phyloP scores from a whole-genome alignment of 1,140 invertebrate species.

The Meloidogyne chitwoodi region DNA sequence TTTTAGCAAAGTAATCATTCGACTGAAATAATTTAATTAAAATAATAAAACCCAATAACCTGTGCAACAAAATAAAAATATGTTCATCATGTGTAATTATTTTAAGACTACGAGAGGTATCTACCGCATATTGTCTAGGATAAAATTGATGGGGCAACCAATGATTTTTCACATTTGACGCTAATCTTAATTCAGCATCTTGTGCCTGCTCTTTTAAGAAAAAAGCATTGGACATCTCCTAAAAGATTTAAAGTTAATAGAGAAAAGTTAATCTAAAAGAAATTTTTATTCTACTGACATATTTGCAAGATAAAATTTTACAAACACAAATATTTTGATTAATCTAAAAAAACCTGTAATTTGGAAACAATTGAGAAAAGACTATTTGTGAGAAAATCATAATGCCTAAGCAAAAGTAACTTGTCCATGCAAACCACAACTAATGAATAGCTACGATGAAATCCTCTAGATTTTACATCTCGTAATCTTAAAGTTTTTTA shows the following conservation, averaged over 20 bases:
- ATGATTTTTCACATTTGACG: slow-evolving; percentile 22
- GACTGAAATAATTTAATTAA: slow-evolving; percentile 18
- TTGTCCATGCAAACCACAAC: slow-evolving; percentile 35
- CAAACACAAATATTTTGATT: neutral
- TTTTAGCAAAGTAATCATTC: slow-evolving; percentile 35
- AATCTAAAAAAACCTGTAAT: slow-evolving; percentile 21
- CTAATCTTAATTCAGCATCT: slow-evolving; percentile 31
- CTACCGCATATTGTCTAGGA: slow-evolving; percentile 22
- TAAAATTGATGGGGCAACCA: slow-evolving; percentile 42
- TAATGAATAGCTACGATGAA: slow-evolving; percentile 40
- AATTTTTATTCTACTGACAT: neutral
- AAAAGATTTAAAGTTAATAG: neutral
- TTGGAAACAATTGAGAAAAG: slow-evolving; percentile 29
- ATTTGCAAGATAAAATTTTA: neutral
- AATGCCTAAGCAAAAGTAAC: slow-evolving; percentile 36
- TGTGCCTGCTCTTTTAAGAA: slow-evolving; percentile 27
- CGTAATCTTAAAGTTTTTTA: slow-evolving; percentile 20
- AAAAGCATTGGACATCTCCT: slow-evolving; percentile 23
- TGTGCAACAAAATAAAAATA: slow-evolving; percentile 32
- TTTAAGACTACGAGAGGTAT: slow-evolving; percentile 37
- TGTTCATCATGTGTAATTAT: slow-evolving; percentile 27
- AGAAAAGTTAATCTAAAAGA: neutral
- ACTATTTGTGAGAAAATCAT: slow-evolving; percentile 34
- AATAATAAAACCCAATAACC: slow-evolving; percentile 17
- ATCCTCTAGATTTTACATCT: slow-evolving; percentile 40